These are phyloP conservation scores for Pimpla rufipes DNA, from an alignment of 2,888 invertebrate genomes.

Conservation along the genomic window DNA sequence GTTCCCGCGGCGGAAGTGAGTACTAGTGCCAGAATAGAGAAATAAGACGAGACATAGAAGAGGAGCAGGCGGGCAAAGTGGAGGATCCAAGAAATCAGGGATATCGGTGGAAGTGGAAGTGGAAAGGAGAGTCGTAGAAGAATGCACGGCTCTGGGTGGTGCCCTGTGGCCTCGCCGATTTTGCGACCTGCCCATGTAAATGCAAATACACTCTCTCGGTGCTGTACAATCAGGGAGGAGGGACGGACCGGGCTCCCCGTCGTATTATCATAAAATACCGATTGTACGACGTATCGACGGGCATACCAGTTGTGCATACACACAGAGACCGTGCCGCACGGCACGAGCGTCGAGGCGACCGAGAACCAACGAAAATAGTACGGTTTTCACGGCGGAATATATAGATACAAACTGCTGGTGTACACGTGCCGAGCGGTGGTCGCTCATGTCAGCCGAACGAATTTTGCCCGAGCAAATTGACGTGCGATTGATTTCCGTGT, in stretches of 20 bases:
- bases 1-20: conserved; percentile 51
- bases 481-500: conserved; percentile 69
- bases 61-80: neutral
- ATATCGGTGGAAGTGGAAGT: conserved; percentile 56
- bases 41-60: neutral
- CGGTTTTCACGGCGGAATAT: neutral
- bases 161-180: conserved; percentile 70
- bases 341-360: neutral
- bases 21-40: conserved; percentile 57
- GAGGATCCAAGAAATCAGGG: conserved; percentile 44
- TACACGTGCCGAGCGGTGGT: conserved; percentile 48
- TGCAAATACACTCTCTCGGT: conserved; percentile 71
- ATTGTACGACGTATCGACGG: conserved; percentile 72
- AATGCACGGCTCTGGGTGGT: conserved; percentile 57
- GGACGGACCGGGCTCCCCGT: conserved; percentile 64
- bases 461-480: conserved; percentile 63
- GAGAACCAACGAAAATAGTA: conserved; percentile 14
- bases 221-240: conserved; percentile 71
- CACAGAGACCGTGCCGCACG: neutral
- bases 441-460: conserved; percentile 55
- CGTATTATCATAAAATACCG: conserved; percentile 73
- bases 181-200: conserved; percentile 73
- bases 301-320: conserved; percentile 61
- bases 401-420: conserved; percentile 13
- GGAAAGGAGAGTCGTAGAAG: conserved; percentile 52